Conservation (phyloP, 2,888 invertebrate species). For the Alcis repandata region DNA sequence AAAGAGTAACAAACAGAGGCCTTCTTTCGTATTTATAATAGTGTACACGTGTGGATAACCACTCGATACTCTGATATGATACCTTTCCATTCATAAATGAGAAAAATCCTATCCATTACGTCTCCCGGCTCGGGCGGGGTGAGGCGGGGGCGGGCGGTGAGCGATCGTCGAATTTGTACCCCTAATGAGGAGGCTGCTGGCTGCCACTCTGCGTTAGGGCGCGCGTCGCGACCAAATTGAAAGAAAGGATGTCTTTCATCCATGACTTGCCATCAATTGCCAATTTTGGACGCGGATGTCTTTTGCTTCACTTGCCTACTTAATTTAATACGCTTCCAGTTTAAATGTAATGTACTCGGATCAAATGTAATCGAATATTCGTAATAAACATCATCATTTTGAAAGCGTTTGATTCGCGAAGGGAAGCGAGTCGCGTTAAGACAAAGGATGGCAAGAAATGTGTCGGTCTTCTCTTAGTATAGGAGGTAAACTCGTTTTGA, state of each 20-base stretch:
- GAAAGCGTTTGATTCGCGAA: too few species aligned
- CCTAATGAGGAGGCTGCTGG: slow-evolving; percentile 52
- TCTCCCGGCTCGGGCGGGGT: not conserved
- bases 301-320: slow-evolving; percentile 24
- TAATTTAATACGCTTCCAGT: slow-evolving; percentile 6
- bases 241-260: slow-evolving; percentile 46
- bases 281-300: slow-evolving; percentile 40
- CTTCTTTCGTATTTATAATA: not conserved
- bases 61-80: not conserved
- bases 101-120: slow-evolving; percentile 29
- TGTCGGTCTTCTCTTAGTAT: too few species aligned
- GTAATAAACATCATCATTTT: too few species aligned
- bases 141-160: slow-evolving; percentile 37
- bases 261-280: slow-evolving; percentile 34
- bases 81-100: slow-evolving; percentile 23
- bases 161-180: slow-evolving; percentile 54
- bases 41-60: not conserved
- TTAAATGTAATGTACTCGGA: not conserved
- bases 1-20: not conserved
- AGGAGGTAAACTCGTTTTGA: too few species aligned
- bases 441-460: too few species aligned
- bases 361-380: not conserved
- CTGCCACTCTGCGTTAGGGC: slow-evolving; percentile 39
- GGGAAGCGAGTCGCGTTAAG: too few species aligned
- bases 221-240: slow-evolving; percentile 44